Conservation (phyloP, 2,888 invertebrate species). For the Troglohyphantes excavatus region DNA sequence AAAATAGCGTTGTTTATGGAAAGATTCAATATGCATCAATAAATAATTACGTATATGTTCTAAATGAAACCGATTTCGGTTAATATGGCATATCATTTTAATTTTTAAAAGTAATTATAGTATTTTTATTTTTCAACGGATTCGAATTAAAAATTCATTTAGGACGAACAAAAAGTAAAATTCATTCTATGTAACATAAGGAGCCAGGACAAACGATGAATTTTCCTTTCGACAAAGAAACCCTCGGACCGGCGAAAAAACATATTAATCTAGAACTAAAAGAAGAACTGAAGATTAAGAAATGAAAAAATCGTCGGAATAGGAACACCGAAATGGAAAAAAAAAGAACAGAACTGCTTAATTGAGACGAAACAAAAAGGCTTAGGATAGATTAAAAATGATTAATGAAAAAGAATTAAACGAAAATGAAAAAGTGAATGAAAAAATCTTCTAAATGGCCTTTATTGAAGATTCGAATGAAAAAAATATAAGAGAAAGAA, state of each 20-base stretch:
- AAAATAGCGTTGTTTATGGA: too few species aligned
- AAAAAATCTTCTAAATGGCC: slow-evolving; percentile 68
- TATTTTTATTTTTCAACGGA: neutral
- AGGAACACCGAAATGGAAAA: slow-evolving; percentile 7
- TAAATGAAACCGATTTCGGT: too few species aligned
- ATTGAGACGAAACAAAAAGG: slow-evolving; percentile 75
- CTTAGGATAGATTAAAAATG: slow-evolving; percentile 77
- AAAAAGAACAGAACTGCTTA: slow-evolving; percentile 61
- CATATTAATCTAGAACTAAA: slow-evolving; percentile 68
- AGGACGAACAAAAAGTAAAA: slow-evolving; percentile 42
- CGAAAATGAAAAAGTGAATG: slow-evolving; percentile 29
- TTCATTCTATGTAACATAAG: slow-evolving; percentile 49
- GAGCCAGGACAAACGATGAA: slow-evolving; percentile 48
- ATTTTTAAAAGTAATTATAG: neutral
- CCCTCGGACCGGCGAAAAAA: slow-evolving; percentile 33
- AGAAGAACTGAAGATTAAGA: slow-evolving; percentile 50
- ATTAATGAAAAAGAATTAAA: slow-evolving; percentile 72
- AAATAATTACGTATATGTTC: too few species aligned
- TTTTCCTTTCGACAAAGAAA: slow-evolving; percentile 66
- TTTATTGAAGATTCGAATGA: slow-evolving; percentile 69
- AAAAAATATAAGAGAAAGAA: slow-evolving; percentile 67
- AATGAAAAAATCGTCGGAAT: slow-evolving; percentile 3
- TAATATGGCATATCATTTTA: neutral
- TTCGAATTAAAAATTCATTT: slow-evolving; percentile 74
- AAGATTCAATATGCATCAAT: too few species aligned